Percentiles rank a stretch among this genome's conserved stretches.
phyloP scores from a whole-genome alignment of 2,888 invertebrate species.

The Pachydiplax longipennis region DNA sequence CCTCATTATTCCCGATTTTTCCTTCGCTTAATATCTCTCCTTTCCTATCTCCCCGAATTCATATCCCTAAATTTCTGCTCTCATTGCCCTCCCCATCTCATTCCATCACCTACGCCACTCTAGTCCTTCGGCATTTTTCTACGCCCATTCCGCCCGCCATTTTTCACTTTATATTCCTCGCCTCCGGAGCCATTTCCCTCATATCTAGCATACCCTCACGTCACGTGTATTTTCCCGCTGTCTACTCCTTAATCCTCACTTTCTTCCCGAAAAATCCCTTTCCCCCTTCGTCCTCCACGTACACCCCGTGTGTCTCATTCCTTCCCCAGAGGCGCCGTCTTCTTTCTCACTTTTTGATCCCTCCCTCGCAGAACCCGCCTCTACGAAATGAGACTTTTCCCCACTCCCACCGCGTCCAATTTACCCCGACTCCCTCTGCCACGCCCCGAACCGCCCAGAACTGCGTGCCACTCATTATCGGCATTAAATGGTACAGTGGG shows the following conservation, averaged over 20 bases:
- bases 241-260: not conserved
- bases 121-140: not conserved
- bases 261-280: not conserved
- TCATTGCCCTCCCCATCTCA: not conserved
- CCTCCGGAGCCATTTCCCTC: not conserved
- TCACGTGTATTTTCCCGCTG: not conserved
- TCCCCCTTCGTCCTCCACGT: not conserved
- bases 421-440: not conserved
- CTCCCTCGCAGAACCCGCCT: not conserved
- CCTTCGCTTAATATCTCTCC: not conserved
- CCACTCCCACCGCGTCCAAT: not conserved
- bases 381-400: not conserved
- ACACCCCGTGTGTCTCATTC: not conserved
- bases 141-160: not conserved
- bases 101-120: not conserved
- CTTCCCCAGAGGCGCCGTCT: not conserved
- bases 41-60: not conserved
- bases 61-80: not conserved
- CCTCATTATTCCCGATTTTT: not conserved
- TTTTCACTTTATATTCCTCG: not conserved
- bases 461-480: not conserved
- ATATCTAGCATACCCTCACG: not conserved
- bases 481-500: not conserved
- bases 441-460: not conserved
- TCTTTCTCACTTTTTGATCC: not conserved